Evolutionary conservation across 1,140 invertebrate species (phyloP), one percentile per base, ranked within the genome.

Genomic region (Palaemon carinicauda): DNA sequence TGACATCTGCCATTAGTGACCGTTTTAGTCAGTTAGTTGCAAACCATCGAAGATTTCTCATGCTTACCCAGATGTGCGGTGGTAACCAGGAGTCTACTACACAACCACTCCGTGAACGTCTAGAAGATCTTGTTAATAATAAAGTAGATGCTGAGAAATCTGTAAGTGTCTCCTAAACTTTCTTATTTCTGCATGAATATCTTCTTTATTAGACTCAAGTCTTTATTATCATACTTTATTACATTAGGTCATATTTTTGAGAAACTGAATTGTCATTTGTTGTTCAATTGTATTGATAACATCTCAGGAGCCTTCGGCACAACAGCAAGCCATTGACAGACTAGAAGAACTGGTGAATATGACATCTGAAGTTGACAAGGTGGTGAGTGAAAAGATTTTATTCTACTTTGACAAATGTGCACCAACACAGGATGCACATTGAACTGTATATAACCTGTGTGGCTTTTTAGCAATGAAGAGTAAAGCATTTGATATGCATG

Each of bases 81-180:
- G 79, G 78, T n/a, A 80, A 73, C 51, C 52, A 78, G 54, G 87
- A 88, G 15, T 51, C 71, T 10, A 65, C n/a, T n/a, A 41, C 84
- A 21, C 82, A 80, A 14, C 74, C 81, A 3, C 82, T 89, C 5
- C 75, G 88, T 60, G 88, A 89, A 71, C 27, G 78, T 9, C 74
- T 89, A 50, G 88, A 89, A 33, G 88, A 89, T 74, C 71, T 89
- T 4, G 87, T 89, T 14, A 88, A 89, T 54, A 89, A 89, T 41
- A 85, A 88, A 56, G 88, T 89, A 21, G 88, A 89, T 56, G 69
- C 82, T 4, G 88, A 89, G 69, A 89, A 88, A 75, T 69, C 82
- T 54, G 88, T 89, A 86, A 88, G 84, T 82, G 14, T 31, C 10
- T 53, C 52, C 53, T 56, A 15, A 60, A 3, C 15, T 19, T 19